Base-by-base conservation (phyloP, 2,797 vertebrate genomes). In the Galaxias olidus region DNA sequence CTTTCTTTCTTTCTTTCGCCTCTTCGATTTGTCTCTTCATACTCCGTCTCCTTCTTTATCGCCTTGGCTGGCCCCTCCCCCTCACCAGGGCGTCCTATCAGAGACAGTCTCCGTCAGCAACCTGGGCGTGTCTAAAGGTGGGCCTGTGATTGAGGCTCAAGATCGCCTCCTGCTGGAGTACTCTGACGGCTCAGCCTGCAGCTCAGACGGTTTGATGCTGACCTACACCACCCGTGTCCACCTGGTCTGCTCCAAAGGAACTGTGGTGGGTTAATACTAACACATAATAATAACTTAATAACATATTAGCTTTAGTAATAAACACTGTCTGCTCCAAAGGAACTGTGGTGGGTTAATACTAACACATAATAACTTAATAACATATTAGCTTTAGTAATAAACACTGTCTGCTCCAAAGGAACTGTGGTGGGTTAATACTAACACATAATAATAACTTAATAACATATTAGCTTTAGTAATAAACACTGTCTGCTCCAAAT, bases 101-200 rank as follows among this genome's bases (percentile, higher is more conserved):
- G 96, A 97, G 77, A 84, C 78, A 0, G 92, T 94, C 0, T 92
- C 94, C 0, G 88, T 96, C 80, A 93, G 93, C 62, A 99, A 95
- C 84, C 85, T 98, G 89, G 97, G 97, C 1, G 10, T 94, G n/a
- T 94, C 94, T 18, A 91, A 79, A 72, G 86, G 87, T 6, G 92
- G 93, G 0, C 94, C 95, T 0, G 52, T 88, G 65, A 88, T 98
- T 40, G 91, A 95, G 78, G 83, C 59, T 0, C 87, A 51, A 0
- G 92, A 93, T 76, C 91, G 82, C 13, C 76, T 99, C 57, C 86
- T 96, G 67, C 80, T 99, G 61, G 95, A 96, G 71, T 98, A 96
- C 41, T 88, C 83, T 0, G 90, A 94, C 13, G 97, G 97, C 54
- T 95, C 95, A 0, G 65, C 71, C 11, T 99, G 97, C 55, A 72